phyloP scores from a whole-genome alignment of 2,888 invertebrate genomes.

The Cryptocephalus primarius region DNA sequence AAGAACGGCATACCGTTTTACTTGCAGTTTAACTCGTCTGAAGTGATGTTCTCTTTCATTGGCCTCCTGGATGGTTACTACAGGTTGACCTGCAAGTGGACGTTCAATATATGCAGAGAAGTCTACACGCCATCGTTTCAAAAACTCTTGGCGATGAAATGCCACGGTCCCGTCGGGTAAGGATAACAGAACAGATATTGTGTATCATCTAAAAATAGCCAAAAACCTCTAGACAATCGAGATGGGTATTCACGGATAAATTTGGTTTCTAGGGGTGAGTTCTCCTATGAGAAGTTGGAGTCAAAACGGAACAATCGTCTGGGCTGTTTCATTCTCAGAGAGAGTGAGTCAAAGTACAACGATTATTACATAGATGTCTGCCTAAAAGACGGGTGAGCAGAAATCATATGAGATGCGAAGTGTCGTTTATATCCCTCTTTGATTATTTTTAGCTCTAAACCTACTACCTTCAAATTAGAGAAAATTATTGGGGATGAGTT shows the following conservation, averaged over 20 bases:
- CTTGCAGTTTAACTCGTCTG: slow-evolving; percentile 56
- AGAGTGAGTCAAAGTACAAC: slow-evolving; percentile 71
- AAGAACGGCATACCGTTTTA: slow-evolving; percentile 68
- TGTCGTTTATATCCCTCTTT: not conserved
- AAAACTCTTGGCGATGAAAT: slow-evolving; percentile 60
- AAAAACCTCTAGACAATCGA: too few species aligned
- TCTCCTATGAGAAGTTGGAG: slow-evolving; percentile 73
- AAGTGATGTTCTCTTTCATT: slow-evolving; percentile 65
- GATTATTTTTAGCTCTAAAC: slow-evolving; percentile 41
- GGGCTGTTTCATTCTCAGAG: slow-evolving; percentile 72
- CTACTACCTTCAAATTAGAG: slow-evolving; percentile 60
- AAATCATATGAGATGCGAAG: not conserved
- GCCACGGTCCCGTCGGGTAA: slow-evolving; percentile 87
- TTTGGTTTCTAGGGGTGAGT: slow-evolving; percentile 54
- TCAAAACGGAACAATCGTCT: slow-evolving; percentile 63
- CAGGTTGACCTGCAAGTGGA: slow-evolving; percentile 79
- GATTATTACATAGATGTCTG: slow-evolving; percentile 75
- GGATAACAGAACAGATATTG: not conserved
- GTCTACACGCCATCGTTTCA: slow-evolving; percentile 69
- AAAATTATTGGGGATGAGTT: slow-evolving; percentile 48
- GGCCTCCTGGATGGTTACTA: slow-evolving; percentile 80
- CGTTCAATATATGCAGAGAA: slow-evolving; percentile 77
- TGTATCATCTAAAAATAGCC: not conserved
- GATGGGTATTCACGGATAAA: too few species aligned
- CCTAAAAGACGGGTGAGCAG: slow-evolving; percentile 52